Base-by-base conservation (phyloP, 2,113 vertebrate genomes). In the Prolemur simus region DNA sequence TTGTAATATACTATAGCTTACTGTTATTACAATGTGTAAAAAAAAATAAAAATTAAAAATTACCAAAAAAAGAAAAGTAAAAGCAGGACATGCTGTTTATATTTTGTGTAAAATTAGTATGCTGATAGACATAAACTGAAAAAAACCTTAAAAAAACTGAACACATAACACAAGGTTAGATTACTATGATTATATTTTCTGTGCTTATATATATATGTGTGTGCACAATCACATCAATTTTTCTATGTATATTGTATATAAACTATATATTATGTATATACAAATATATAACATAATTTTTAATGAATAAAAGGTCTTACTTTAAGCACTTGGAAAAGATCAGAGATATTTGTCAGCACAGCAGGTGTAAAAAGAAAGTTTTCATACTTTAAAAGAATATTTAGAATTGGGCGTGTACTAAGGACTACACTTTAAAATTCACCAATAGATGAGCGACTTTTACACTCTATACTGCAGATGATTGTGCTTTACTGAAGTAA, bases 311-410 rank as follows among this genome's bases (percentile, higher is more conserved):
- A 60, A 12, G 9, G 15, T 90, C 34, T 37, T 77, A 54, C 20
- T 37, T 89, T 29, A 69, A 93, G 54, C 34, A 42, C 74, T 97
- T 91, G 66, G 39, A 77, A 77, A 89, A 97, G 29, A 81, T 29
- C 60, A 56, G 45, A 95, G 21, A 49, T 77, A 23, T 58, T 86
- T 91, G 34, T 95, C 88, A 96, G 34, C 29, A 90, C 14, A 83
- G 29, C 27, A 58, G 8, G 87, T 85, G 45, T 52, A 82, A 88
- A 82, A 86, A 54, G 17, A 47, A 68, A 17, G 10, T 32, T 82
- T 56, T 77, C 73, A n/a, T 58, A 3, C 17, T 92, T 82, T 74
- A 32, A n/a, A 54, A 86, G 76, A 88, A 37, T 18, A 63, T 82
- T 77, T 69, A 34, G 47, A 92, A 54, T 66, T 88, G 42, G 63